Base-by-base conservation (phyloP, 2,888 invertebrate species). In the Metalampra italica region DNA sequence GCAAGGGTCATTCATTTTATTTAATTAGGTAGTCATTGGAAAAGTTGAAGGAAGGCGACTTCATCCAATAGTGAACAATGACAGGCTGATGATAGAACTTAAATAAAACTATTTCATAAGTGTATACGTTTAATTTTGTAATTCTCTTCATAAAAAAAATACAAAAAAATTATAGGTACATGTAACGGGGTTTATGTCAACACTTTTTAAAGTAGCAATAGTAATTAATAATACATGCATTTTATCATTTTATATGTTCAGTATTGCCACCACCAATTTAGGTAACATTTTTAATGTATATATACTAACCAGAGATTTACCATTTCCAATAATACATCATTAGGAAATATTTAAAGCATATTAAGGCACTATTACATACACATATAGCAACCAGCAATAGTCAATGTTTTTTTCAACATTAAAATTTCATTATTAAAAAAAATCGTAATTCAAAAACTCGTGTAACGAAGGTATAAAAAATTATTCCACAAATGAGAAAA, bases 11-110 rank as follows among this genome's bases (percentile, higher is more conserved):
- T n/a, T n/a, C n/a, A 22, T 22, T 22, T 22, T 22, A 22, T n/a
- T n/a, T n/a, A n/a, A n/a, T n/a, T n/a, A n/a, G n/a, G n/a, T n/a
- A 14, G 14, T 51, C 51, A 46, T 43, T 49, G 9, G 9, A 29
- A 44, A 12, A 13, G 3, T 8, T 13, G n/a, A 13, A 7, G 11
- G 9, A 40, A 22, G 22, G 22, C 22, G 5, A 22, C 2, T 2
- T 5, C 5, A 22, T 22, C 22, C 22, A n/a, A n/a, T n/a, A 37
- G n/a, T 37, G n/a, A 2, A 37, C 5, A 7, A 37, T 7, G 2
- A 11, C 11, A 9, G 9, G 9, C 34, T 34, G 37, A 2, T 7
- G n/a, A 12, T n/a, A 9, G 5, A 37, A 37, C 11, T 2, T 37
- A 37, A 40, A 40, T 40, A 40, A 40, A 40, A 40, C 40, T 9